Percentiles rank a stretch among this genome's conserved stretches.
Conservation (phyloP, 2,888 invertebrate species). For the Drosophila paramelanica region DNA sequence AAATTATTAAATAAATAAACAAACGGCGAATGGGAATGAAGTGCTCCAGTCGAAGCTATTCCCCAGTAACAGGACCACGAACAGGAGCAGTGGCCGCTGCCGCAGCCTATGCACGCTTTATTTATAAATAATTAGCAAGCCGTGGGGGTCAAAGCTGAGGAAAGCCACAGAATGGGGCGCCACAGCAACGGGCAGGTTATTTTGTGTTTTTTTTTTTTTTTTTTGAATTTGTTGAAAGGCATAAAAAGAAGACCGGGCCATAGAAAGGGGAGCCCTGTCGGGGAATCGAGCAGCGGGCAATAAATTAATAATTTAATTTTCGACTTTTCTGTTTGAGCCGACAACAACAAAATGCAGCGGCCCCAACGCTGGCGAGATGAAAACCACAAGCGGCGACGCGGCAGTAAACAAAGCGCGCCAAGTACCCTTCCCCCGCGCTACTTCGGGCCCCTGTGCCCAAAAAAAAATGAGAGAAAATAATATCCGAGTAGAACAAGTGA, state of each 20-base stretch:
- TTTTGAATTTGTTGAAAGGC: slow-evolving; percentile 22
- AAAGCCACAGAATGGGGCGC: slow-evolving; percentile 63
- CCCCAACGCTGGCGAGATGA: slow-evolving; percentile 34
- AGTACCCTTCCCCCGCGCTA: slow-evolving; percentile 11
- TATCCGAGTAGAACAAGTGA: slow-evolving; percentile 73
- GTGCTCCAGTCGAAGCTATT: slow-evolving; percentile 27
- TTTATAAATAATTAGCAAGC: slow-evolving; percentile 82
- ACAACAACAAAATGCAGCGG: slow-evolving; percentile 50
- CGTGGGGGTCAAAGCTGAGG: slow-evolving; percentile 47
- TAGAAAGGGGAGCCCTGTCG: slow-evolving; percentile 34
- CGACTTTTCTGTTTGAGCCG: slow-evolving; percentile 75
- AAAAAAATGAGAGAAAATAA: slow-evolving; percentile 51
- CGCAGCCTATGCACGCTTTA: slow-evolving; percentile 64
- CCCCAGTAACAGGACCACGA: slow-evolving; percentile 18
- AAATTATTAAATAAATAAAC: slow-evolving; percentile 79
- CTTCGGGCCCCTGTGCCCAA: background rate
- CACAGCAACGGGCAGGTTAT: slow-evolving; percentile 50
- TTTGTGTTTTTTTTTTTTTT: slow-evolving; percentile 21
- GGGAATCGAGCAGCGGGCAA: slow-evolving; percentile 61
- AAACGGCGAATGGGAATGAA: slow-evolving; percentile 53
- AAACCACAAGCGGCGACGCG: slow-evolving; percentile 58
- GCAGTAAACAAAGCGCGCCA: slow-evolving; percentile 54
- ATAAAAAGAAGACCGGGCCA: slow-evolving; percentile 39
- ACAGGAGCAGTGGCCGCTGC: slow-evolving; percentile 1
- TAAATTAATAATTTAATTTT: slow-evolving; percentile 83